Conservation (phyloP, 2,888 invertebrate species). For the Julus scanicus region DNA sequence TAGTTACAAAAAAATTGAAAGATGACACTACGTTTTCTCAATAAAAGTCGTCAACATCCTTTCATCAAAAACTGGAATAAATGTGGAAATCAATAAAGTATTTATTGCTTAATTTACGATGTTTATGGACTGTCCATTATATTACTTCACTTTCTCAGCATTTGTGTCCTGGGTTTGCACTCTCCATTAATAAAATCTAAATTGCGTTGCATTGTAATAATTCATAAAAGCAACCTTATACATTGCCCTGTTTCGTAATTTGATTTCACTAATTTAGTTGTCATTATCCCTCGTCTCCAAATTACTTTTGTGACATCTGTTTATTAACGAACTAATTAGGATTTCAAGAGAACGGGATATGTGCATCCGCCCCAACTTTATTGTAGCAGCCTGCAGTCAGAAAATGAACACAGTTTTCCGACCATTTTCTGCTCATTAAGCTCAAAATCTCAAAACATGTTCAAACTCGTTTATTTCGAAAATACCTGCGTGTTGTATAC, state of each 20-base stretch:
- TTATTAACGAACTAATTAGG: slow-evolving; percentile 38
- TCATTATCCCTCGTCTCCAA: slow-evolving; percentile 12
- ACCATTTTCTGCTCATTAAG: neutral
- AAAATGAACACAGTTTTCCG: neutral
- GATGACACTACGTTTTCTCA: too few species aligned
- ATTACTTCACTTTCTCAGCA: neutral
- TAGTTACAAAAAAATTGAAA: too few species aligned
- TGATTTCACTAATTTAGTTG: slow-evolving; percentile 16
- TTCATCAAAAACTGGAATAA: too few species aligned
- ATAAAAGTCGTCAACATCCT: too few species aligned
- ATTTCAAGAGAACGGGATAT: neutral
- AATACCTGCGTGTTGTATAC: too few species aligned
- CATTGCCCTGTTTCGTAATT: slow-evolving; percentile 1
- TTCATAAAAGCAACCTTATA: neutral
- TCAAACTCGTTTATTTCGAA: neutral
- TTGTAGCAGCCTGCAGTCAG: slow-evolving; percentile 9
- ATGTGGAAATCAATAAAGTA: too few species aligned
- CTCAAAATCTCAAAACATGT: neutral
- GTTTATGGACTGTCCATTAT: too few species aligned
- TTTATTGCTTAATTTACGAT: too few species aligned
- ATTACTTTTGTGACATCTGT: slow-evolving; percentile 39
- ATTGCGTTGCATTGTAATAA: neutral
- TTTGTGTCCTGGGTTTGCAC: neutral
- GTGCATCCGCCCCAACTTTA: neutral
- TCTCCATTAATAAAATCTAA: neutral